These are phyloP conservation scores for Chromoteleia sp. DNA, from an alignment of 2,888 invertebrate genomes.

Conservation along the genomic window DNA sequence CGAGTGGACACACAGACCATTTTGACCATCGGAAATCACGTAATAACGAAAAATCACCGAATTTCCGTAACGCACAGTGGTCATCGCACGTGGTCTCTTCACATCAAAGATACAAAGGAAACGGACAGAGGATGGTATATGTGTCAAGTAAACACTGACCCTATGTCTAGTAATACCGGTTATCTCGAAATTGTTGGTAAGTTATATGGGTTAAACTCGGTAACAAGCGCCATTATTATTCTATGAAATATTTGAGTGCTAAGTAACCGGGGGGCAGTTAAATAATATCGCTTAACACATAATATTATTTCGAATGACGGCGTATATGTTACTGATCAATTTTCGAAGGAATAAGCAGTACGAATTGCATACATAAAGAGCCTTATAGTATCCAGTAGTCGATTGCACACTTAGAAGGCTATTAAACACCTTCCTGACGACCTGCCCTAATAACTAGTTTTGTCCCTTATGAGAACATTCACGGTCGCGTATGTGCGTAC, in stretches of 20 bases:
- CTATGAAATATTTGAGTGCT: conserved; percentile 6
- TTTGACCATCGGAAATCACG: conserved; percentile 85
- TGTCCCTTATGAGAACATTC: conserved; percentile 63
- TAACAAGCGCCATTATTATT: conserved; percentile 17
- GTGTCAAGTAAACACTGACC: conserved; percentile 85
- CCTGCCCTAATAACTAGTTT: conserved; percentile 77
- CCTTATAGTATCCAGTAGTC: conserved; percentile 56
- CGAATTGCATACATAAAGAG: conserved; percentile 46
- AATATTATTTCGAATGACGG: conserved; percentile 16
- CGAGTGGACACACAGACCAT: conserved; percentile 86
- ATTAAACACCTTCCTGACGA: conserved; percentile 83
- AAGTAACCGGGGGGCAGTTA: background rate
- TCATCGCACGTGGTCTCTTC: conserved; percentile 85
- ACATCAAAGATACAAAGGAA: conserved; percentile 85
- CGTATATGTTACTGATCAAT: conserved; percentile 21
- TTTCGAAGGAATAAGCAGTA: conserved; percentile 42
- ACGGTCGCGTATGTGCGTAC: conserved; percentile 35
- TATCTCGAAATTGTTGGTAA: conserved; percentile 86
- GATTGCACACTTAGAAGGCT: conserved; percentile 82
- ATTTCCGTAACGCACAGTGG: conserved; percentile 85
- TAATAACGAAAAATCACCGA: conserved; percentile 86
- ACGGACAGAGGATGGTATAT: conserved; percentile 85
- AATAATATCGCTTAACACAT: conserved; percentile 9
- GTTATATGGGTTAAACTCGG: conserved; percentile 35
- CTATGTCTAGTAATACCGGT: conserved; percentile 86